A percentile compares a stretch with the other conserved stretches of the same genome.
Conservation (phyloP, 2,888 invertebrate species). For the Gandaritis pyraliata region DNA sequence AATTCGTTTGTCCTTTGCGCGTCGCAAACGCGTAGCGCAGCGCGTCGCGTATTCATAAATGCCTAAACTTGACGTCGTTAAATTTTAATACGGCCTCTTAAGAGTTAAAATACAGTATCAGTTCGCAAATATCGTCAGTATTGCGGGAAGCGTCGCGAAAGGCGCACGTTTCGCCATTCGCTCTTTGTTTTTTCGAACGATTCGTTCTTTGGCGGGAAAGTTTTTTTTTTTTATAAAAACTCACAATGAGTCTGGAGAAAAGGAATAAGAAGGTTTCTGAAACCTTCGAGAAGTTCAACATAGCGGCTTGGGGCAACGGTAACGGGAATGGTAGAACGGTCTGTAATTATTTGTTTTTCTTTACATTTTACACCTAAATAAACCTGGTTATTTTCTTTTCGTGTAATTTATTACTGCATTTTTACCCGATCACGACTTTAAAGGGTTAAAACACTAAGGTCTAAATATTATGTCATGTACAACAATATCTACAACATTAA, state of each 20-base stretch:
- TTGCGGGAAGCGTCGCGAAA: conserved; percentile 56
- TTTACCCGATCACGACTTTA: no score
- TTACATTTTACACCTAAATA: conserved; percentile 16
- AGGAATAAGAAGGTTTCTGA: conserved; percentile 77
- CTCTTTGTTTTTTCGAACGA: conserved; percentile 48
- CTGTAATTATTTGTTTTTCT: conserved; percentile 48
- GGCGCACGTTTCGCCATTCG: conserved; percentile 60
- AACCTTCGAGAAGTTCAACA: conserved; percentile 76
- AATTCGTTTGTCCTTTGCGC: no score
- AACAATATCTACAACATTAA: no score
- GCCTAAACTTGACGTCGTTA: no score
- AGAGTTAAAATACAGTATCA: conserved; percentile 60
- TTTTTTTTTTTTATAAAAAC: conserved; percentile 17
- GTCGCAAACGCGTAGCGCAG: no score
- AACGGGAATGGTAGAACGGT: conserved; percentile 53
- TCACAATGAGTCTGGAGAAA: conserved; percentile 73
- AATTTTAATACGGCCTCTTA: no score
- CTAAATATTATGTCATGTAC: no score
- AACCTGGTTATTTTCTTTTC: not conserved
- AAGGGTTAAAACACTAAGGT: not conserved
- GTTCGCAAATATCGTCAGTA: conserved; percentile 59
- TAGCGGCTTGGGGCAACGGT: conserved; percentile 73
- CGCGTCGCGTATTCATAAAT: no score
- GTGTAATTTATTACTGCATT: no score
- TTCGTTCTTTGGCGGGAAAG: conserved; percentile 67